A percentile compares a stretch with the other conserved stretches of the same genome.
Conservation (phyloP, 2,113 vertebrate species). For the Dryoscopus gambensis region DNA sequence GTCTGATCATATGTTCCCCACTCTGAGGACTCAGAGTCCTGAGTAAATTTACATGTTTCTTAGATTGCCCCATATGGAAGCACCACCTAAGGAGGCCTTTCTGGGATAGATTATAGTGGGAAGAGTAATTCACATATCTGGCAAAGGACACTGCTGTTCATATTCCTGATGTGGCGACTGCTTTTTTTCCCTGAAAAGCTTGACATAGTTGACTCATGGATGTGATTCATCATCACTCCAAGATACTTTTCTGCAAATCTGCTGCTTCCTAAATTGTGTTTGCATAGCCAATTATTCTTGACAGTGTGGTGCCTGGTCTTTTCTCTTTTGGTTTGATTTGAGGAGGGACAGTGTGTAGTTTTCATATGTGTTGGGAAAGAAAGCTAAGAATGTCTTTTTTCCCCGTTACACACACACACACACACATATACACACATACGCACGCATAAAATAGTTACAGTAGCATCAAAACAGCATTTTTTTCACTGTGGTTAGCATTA, state of each 20-base stretch:
- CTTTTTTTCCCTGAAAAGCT: not conserved
- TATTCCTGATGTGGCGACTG: not conserved
- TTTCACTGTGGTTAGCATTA: not conserved
- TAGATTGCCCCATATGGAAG: not conserved
- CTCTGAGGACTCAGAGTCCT: not conserved
- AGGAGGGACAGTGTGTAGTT: not conserved
- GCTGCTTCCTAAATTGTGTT: constrained; percentile 34
- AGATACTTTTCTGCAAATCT: constrained; percentile 36
- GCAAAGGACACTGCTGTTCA: not conserved
- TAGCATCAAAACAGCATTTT: not conserved
- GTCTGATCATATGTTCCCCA: not conserved
- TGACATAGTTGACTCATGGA: constrained; percentile 5
- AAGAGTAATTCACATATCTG: not conserved
- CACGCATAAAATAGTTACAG: not conserved
- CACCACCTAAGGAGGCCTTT: not conserved
- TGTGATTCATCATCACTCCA: constrained; percentile 48
- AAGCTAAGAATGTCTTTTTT: not conserved
- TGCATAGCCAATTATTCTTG: constrained; percentile 34
- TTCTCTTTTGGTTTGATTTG: not conserved
- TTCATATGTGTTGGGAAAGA: not conserved
- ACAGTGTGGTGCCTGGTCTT: constrained; percentile 18
- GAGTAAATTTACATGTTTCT: not conserved
- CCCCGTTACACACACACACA: not conserved
- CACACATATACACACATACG: too few species aligned
- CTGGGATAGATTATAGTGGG: not conserved